Percentiles rank a stretch among this genome's conserved stretches.
Evolutionary conservation across 2,888 invertebrate genomes (phyloP).

Genomic region (Nasonovia ribisnigri): DNA sequence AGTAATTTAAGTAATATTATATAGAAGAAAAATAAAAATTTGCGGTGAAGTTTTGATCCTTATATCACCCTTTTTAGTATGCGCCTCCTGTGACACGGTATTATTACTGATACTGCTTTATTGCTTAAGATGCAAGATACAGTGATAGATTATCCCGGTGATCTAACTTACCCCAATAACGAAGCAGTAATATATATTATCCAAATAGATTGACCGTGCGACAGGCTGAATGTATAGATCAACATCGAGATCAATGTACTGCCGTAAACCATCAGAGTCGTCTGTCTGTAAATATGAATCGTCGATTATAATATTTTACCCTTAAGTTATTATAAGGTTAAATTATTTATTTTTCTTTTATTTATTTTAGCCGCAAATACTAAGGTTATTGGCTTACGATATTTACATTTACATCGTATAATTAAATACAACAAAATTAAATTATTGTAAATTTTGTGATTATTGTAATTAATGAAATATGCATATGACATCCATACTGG

Average conservation of each 20-base stretch:
- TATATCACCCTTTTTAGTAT: not conserved
- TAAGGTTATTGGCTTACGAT: too few species aligned
- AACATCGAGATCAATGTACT: conserved; percentile 93
- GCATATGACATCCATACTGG: not conserved
- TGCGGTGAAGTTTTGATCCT: not conserved
- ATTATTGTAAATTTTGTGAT: too few species aligned
- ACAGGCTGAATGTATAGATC: conserved; percentile 88
- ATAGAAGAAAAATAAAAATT: not conserved
- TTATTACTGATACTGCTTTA: not conserved
- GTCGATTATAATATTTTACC: conserved; percentile 1
- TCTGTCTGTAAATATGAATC: conserved; percentile 77
- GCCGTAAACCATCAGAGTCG: conserved; percentile 90
- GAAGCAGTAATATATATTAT: conserved; percentile 90
- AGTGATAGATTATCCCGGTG: not conserved
- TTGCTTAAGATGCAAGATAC: not conserved
- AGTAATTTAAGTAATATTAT: not conserved
- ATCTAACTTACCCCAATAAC: conserved; percentile 72
- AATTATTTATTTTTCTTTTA: not conserved
- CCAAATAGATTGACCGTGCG: conserved; percentile 78
- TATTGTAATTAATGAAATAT: not conserved
- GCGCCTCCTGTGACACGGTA: not conserved
- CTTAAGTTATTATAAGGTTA: not conserved
- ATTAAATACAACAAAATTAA: too few species aligned
- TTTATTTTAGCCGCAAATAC: too few species aligned
- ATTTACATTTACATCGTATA: too few species aligned